These are phyloP conservation scores for Nothobranchius furzeri DNA, from an alignment of 2,113 vertebrate genomes.

Conservation along the genomic window DNA sequence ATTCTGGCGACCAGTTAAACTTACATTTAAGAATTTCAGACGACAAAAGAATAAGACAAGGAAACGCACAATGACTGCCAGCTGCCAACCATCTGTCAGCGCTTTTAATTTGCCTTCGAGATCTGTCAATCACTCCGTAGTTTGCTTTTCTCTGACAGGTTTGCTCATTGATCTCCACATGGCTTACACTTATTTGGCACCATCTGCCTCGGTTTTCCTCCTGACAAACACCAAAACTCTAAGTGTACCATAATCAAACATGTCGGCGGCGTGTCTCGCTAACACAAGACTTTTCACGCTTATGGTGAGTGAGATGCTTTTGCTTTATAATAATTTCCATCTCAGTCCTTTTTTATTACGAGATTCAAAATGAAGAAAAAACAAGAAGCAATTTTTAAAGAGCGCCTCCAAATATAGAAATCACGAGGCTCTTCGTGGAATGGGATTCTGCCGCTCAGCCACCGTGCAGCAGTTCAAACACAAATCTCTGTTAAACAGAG, in stretches of 20 bases:
- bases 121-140: conserved; percentile 28
- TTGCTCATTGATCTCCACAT: conserved; percentile 19
- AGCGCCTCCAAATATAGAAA: no score
- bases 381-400: no score
- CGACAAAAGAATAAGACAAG: background rate
- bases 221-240: conserved; percentile 1
- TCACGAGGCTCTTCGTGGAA: no score
- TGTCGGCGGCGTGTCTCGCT: background rate
- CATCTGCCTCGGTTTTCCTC: conserved; percentile 34
- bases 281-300: background rate
- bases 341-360: no score
- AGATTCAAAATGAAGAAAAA: no score
- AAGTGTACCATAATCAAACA: background rate
- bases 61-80: conserved; percentile 10
- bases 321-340: background rate
- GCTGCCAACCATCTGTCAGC: conserved; percentile 45
- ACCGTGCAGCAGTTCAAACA: no score
- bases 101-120: conserved; percentile 21
- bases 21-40: conserved; percentile 1
- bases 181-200: conserved; percentile 18
- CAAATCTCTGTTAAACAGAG: no score
- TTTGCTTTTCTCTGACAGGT: conserved; percentile 7
- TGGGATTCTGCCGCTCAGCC: no score
- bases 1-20: background rate
- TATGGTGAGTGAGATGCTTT: background rate